Percentiles rank a stretch among this genome's conserved stretches.
These are phyloP conservation scores for Campoletis raptor DNA, from an alignment of 2,888 invertebrate species.

Conservation along the genomic window DNA sequence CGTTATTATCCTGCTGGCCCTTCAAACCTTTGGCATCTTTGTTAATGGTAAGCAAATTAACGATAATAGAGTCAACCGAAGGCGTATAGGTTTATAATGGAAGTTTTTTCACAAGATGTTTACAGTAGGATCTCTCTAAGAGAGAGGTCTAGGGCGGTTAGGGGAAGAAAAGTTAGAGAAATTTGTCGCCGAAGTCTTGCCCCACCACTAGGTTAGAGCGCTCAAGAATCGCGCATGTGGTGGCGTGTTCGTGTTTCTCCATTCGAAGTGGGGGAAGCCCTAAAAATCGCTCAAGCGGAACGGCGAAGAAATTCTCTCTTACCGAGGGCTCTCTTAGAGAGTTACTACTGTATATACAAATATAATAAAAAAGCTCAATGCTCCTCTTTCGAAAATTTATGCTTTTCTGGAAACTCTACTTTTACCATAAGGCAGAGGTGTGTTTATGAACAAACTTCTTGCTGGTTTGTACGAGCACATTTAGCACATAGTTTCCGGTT, in stretches of 20 bases:
- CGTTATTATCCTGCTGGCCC: slow-evolving; percentile 1
- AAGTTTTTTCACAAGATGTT: background rate
- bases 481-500: background rate
- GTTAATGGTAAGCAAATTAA: slow-evolving; percentile 41
- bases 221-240: too few species aligned
- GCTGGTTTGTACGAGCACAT: background rate
- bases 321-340: too few species aligned
- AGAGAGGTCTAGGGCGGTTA: too few species aligned
- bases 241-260: too few species aligned
- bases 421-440: background rate
- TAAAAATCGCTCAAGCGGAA: too few species aligned
- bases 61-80: background rate
- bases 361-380: background rate
- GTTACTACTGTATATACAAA: too few species aligned
- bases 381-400: background rate
- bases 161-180: too few species aligned
- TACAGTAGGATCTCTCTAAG: too few species aligned
- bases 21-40: slow-evolving; percentile 34
- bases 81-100: background rate
- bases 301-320: too few species aligned
- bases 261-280: too few species aligned
- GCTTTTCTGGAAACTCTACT: background rate
- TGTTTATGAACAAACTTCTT: slow-evolving; percentile 13
- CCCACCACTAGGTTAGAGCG: too few species aligned
- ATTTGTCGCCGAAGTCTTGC: too few species aligned